Conservation (phyloP, 1,140 invertebrate species). For the Latrodectus geometricus region DNA sequence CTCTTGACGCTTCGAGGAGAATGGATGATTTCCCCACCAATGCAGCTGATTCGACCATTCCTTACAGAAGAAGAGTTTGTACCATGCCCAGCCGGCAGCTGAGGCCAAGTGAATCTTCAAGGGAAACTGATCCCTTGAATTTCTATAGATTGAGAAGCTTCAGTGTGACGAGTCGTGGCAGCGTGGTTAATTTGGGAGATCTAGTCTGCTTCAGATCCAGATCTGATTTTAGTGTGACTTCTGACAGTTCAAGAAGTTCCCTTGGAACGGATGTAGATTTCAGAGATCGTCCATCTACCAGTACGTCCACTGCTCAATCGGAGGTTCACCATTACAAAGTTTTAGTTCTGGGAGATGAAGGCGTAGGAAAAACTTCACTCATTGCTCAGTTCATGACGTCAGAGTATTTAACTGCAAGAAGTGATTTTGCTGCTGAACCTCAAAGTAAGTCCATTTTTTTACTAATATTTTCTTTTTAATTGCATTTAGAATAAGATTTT, state of each 20-base stretch:
- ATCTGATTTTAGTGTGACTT: conserved; percentile 18
- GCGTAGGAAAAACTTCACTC: conserved; percentile 92
- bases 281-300: conserved; percentile 24
- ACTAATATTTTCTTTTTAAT: no score
- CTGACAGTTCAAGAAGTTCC: conserved; percentile 1
- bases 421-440: neutral
- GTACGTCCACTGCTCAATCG: conserved; percentile 15
- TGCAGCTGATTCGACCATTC: neutral
- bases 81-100: conserved; percentile 34
- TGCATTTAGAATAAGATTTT: no score
- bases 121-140: neutral
- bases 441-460: conserved; percentile 17
- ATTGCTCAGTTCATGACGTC: conserved; percentile 94
- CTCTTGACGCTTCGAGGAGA: neutral
- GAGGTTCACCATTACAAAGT: conserved; percentile 74
- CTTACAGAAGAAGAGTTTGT: conserved; percentile 38
- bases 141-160: conserved; percentile 81
- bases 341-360: conserved; percentile 84
- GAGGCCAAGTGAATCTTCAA: neutral
- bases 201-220: conserved; percentile 71
- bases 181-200: conserved; percentile 79
- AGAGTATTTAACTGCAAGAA: conserved; percentile 86
- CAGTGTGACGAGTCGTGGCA: conserved; percentile 86
- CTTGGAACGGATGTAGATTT: conserved; percentile 4
- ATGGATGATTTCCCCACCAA: neutral